Conservation (phyloP, 2,113 vertebrate genomes). For the Boulengeromyrus knoepffleri region DNA sequence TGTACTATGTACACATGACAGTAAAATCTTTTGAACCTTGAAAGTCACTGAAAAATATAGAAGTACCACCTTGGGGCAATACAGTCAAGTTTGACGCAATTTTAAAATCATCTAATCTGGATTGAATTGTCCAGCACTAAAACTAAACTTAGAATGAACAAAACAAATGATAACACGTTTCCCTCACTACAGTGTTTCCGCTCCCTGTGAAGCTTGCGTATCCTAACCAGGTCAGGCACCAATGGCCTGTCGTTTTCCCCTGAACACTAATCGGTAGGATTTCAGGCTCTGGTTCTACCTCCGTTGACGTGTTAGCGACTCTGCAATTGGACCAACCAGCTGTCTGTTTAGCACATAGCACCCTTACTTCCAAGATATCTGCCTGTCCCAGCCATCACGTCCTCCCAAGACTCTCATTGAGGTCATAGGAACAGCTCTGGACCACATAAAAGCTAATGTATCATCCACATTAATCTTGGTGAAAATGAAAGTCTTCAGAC, state of each 20-base stretch:
- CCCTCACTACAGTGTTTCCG: background rate
- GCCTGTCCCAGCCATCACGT: background rate
- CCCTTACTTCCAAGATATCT: background rate
- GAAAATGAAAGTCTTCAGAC: background rate
- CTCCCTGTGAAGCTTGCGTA: background rate
- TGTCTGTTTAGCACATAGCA: background rate
- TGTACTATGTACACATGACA: background rate
- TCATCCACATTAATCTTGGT: background rate
- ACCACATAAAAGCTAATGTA: background rate
- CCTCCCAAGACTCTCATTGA: background rate
- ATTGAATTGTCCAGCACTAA: background rate
- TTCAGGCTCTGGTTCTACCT: background rate
- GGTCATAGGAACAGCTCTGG: background rate
- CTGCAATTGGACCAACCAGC: background rate
- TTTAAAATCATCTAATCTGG: background rate
- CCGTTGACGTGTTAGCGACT: background rate
- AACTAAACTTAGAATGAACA: background rate
- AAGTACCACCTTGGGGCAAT: background rate
- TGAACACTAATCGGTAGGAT: background rate
- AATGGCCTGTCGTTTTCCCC: background rate
- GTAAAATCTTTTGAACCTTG: background rate
- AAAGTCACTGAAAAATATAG: background rate
- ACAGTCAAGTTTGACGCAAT: background rate
- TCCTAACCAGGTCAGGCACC: background rate
- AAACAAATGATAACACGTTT: background rate